These are phyloP conservation scores for Cyaniris semiargus DNA, from an alignment of 2,888 invertebrate genomes.

Conservation along the genomic window DNA sequence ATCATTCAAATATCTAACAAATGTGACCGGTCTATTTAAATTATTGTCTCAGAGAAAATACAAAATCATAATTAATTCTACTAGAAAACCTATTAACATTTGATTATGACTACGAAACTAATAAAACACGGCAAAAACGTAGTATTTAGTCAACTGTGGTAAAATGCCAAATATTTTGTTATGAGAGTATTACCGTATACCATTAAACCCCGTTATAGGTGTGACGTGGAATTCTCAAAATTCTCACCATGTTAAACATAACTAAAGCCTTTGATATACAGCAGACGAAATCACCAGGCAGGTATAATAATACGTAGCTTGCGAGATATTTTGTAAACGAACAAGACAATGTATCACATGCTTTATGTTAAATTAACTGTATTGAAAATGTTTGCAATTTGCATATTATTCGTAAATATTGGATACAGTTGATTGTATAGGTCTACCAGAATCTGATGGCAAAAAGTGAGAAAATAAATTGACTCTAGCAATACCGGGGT, in stretches of 20 bases:
- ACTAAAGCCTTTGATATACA: not conserved
- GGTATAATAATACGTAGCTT: not conserved
- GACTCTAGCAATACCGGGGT: too few species aligned
- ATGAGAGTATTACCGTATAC: not conserved
- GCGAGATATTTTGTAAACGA: not conserved
- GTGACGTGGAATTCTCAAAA: not conserved
- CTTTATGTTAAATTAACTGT: not conserved
- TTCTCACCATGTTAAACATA: not conserved
- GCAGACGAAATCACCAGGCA: not conserved
- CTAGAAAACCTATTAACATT: too few species aligned
- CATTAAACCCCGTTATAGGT: not conserved
- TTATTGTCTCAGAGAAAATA: too few species aligned
- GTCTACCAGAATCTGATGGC: too few species aligned
- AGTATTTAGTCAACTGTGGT: too few species aligned
- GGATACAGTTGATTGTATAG: not conserved
- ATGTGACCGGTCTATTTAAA: too few species aligned
- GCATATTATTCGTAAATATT: not conserved
- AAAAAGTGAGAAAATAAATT: too few species aligned
- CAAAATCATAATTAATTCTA: too few species aligned
- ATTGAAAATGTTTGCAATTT: not conserved
- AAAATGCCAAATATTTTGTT: not conserved
- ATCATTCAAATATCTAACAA: too few species aligned
- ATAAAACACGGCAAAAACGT: not conserved
- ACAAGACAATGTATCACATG: not conserved
- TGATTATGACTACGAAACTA: too few species aligned